Evolutionary conservation across 2,888 invertebrate species (phyloP), one percentile per base, ranked within the genome.

Genomic region (Drosophila parthenogenetica): DNA sequence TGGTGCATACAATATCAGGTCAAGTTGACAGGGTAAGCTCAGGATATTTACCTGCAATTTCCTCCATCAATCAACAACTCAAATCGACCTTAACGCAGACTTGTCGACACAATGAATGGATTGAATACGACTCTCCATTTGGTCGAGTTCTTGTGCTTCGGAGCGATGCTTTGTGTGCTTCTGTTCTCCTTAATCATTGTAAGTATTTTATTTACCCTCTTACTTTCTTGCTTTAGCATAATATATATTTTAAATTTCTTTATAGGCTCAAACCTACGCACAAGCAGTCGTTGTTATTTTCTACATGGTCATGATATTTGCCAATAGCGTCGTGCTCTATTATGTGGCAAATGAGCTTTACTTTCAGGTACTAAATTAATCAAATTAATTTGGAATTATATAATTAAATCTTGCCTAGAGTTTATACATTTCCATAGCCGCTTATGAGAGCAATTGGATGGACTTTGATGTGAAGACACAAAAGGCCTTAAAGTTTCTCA

Each of bases 1-100:
- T 84, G 81, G 79, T 90, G 91, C 63, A 82, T 91, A n/a, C 76
- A 59, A 55, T 90, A 89, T 72, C 91, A 91, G 49, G 35, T 79
- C 13, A 80, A 88, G 25, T 68, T 91, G 42, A 64, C 81, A 1
- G 69, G 77, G 91, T 91, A 71, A 76, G 76, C 40, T 16, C 29
- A 29, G 37, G 11, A 4, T 45, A 14, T 17, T 59, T 51, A 13
- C 37, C 25, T 7, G 8, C 17, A 13, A 50, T 43, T 48, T 32
- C 13, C 53, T 3, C 0, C 13, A 2, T 2, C 16, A 13, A 46
- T 22, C 35, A 37, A 14, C 35, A 57, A 46, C 57, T 46, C 35
- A 45, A 37, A 14, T 11, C 11, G 43, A 25, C 16, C 37, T 46
- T 37, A 16, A 8, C 17, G 0, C 65, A 67, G 80, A 16, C 48